Conservation (phyloP, 2,888 invertebrate species). For the Parelbella ahira region DNA sequence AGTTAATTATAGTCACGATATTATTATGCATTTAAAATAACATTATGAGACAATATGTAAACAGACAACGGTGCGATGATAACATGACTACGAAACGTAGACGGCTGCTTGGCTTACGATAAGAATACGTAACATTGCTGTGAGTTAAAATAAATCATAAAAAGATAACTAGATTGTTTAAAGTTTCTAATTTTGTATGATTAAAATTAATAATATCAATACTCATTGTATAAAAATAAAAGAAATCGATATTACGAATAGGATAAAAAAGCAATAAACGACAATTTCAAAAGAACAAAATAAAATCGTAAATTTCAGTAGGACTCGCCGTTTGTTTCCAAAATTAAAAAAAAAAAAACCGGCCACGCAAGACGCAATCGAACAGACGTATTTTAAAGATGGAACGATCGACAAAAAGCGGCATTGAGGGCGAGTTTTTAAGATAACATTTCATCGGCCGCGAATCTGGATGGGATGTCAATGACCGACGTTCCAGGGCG, state of each 20-base stretch:
- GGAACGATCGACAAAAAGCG: slow-evolving; percentile 26
- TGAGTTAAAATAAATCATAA: slow-evolving; percentile 4
- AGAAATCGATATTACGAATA: no score
- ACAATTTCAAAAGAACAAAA: no score
- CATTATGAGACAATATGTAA: slow-evolving; percentile 33
- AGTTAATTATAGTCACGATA: slow-evolving; percentile 8
- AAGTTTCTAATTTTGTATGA: no score
- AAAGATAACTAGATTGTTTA: no score
- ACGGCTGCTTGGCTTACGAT: slow-evolving; percentile 34
- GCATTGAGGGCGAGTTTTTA: slow-evolving; percentile 26
- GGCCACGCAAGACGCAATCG: background rate
- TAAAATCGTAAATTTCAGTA: slow-evolving; percentile 2
- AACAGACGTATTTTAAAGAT: slow-evolving; percentile 14
- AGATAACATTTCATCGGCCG: slow-evolving; percentile 25
- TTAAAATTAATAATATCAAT: no score
- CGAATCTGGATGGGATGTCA: slow-evolving; percentile 44
- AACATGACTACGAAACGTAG: slow-evolving; percentile 39
- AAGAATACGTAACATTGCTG: slow-evolving; percentile 10
- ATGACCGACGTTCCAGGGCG: slow-evolving; percentile 68
- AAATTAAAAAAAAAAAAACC: slow-evolving; percentile 5
- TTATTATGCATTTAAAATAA: slow-evolving; percentile 29
- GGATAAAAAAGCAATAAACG: no score
- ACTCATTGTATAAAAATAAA: no score
- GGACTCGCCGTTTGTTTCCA: background rate
- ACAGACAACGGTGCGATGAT: slow-evolving; percentile 33